Evolutionary conservation across 2,888 invertebrate genomes (phyloP).

Genomic region (Erebia palarica): DNA sequence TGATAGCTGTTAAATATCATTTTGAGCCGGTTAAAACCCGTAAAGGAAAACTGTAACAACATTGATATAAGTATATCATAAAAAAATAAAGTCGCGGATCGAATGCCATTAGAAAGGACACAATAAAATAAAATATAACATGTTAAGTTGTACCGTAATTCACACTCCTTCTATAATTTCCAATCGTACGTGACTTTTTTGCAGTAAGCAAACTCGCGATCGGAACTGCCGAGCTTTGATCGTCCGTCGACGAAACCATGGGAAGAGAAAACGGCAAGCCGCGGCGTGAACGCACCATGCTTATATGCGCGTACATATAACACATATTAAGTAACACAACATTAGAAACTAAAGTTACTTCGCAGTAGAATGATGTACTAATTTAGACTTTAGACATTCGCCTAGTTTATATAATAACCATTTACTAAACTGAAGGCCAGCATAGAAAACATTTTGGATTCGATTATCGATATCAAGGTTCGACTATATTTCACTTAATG

Average conservation of each 20-base stretch:
- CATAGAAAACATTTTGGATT: too few species aligned
- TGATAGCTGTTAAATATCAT: too few species aligned
- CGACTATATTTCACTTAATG: background rate
- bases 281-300: slow-evolving; percentile 24
- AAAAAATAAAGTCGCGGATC: background rate
- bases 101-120: background rate
- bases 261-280: slow-evolving; percentile 60
- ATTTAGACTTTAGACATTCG: too few species aligned
- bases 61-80: too few species aligned
- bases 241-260: slow-evolving; percentile 58
- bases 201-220: slow-evolving; percentile 46
- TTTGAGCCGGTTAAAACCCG: too few species aligned
- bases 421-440: too few species aligned
- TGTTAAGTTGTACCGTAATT: background rate
- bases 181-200: slow-evolving; percentile 49
- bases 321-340: background rate
- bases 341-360: background rate
- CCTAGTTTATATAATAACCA: too few species aligned
- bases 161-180: slow-evolving; percentile 47
- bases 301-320: slow-evolving; percentile 20
- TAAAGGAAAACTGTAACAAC: too few species aligned
- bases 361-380: background rate
- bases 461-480: too few species aligned
- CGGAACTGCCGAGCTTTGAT: slow-evolving; percentile 49
- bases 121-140: background rate